phyloP scores from a whole-genome alignment of 2,113 vertebrate genomes.

The Cebus imitator region DNA sequence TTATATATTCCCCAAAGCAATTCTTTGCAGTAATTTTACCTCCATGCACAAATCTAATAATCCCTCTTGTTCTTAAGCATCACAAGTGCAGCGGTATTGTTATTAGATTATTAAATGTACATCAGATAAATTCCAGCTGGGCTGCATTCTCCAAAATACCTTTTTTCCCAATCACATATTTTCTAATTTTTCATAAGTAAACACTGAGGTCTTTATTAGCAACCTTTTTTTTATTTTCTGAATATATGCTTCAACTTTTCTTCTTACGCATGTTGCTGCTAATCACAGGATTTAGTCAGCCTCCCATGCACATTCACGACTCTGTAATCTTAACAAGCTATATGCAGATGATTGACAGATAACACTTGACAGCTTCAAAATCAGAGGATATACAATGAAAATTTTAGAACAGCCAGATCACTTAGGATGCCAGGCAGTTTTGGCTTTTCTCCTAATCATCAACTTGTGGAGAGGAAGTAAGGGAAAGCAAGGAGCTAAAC shows the following conservation, averaged over 20 bases:
- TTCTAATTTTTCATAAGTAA: conserved; percentile 59
- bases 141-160: conserved; percentile 43
- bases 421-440: conserved; percentile 63
- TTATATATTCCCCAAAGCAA: conserved; percentile 75
- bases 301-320: conserved; percentile 46
- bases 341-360: conserved; percentile 70
- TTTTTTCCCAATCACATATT: conserved; percentile 26
- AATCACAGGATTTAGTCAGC: conserved; percentile 64
- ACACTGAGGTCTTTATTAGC: conserved; percentile 50
- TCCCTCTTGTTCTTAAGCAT: conserved; percentile 76
- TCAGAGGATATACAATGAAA: conserved; percentile 73
- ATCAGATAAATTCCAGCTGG: conserved; percentile 78
- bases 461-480: background rate
- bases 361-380: conserved; percentile 77
- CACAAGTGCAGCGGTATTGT: conserved; percentile 51
- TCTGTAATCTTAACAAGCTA: conserved; percentile 72
- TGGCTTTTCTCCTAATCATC: conserved; percentile 60
- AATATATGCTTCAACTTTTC: conserved; percentile 21
- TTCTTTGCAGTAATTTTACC: conserved; percentile 73
- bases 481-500: background rate
- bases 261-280: conserved; percentile 34
- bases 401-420: conserved; percentile 62
- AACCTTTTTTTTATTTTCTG: background rate
- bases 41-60: conserved; percentile 75
- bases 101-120: conserved; percentile 81